Evolutionary conservation across 2,888 invertebrate genomes (phyloP), one percentile per base, ranked within the genome.

Genomic region (Sturmia bella): DNA sequence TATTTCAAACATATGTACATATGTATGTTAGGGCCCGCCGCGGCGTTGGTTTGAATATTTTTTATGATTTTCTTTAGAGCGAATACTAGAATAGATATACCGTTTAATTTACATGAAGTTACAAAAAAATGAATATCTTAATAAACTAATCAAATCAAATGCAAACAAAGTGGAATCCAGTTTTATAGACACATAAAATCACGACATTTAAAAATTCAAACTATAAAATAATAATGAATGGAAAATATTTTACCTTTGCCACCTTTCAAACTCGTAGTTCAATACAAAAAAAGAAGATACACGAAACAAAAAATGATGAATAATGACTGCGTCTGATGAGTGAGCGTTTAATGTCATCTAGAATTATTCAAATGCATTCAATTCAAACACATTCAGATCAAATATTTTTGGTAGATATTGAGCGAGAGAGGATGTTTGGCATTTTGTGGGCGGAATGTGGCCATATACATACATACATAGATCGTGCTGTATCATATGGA

Each of bases 271-370:
- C 48, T 57, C 17, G 2, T 50, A 37, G 12, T 1, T 13, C 21
- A 21, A 50, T 48, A 50, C 24, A 41, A 54, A 19, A 24, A 27
- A 45, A 1, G 7, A 6, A 41, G 12, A 54, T 15, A 63, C 17
- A 5, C 11, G 3, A 13, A 48, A 56, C 24, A n/a, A 24, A n/a
- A 61, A 41, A 80, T 72, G 68, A 76, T 74, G 74, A 70, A 74
- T 73, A 70, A 74, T 66, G 74, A 61, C 78, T 66, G 78, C 59
- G 69, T 78, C 69, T 82, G 82, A 78, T 82, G 78, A 70, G 78
- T 78, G 82, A 78, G 69, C 74, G 82, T 78, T 74, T 68, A 75
- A 75, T 66, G 59, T 56, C 76, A 64, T 69, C 59, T 61, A 37
- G 12, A 43, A 32, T 19, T 32, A 61, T 68, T 68, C 43, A 59